Conservation (phyloP, 2,797 vertebrate species). For the Galago senegalensis region DNA sequence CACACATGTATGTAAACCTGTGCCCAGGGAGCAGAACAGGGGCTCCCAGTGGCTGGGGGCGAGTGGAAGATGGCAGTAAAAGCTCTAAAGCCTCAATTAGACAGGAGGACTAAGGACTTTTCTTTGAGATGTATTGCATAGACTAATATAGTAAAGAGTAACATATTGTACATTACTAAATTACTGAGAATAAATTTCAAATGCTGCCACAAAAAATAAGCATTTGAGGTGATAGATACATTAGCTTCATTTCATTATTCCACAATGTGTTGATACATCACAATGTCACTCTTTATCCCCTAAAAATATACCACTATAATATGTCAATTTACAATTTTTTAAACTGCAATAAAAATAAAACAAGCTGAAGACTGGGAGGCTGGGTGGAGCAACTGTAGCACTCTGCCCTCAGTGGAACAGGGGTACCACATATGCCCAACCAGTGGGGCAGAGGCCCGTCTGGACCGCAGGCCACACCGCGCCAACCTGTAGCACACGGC, state of each 20-base stretch:
- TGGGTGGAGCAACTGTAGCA: background rate
- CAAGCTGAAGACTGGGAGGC: background rate
- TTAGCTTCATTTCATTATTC: background rate
- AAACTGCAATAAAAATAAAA: background rate
- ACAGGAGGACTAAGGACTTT: background rate
- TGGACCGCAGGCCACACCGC: rapidly evolving
- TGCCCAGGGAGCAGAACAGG: background rate
- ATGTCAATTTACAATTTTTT: background rate
- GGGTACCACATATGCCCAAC: background rate
- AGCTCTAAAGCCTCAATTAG: background rate
- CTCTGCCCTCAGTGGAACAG: too few relatives aligned
- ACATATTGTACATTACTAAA: background rate
- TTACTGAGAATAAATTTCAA: background rate
- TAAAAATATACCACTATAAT: background rate
- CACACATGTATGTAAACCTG: background rate
- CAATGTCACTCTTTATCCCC: background rate
- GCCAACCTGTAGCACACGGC: conserved; percentile 96
- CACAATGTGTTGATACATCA: background rate
- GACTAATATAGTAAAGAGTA: background rate
- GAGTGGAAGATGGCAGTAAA: background rate
- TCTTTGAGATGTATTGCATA: background rate
- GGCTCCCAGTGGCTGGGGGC: background rate
- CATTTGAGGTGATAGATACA: background rate
- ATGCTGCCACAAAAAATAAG: background rate
- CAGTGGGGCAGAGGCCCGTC: background rate